A percentile compares a stretch with the other conserved stretches of the same genome.
These are phyloP conservation scores for Pyxicephalus adspersus DNA, from an alignment of 2,113 vertebrate species.

Conservation along the genomic window DNA sequence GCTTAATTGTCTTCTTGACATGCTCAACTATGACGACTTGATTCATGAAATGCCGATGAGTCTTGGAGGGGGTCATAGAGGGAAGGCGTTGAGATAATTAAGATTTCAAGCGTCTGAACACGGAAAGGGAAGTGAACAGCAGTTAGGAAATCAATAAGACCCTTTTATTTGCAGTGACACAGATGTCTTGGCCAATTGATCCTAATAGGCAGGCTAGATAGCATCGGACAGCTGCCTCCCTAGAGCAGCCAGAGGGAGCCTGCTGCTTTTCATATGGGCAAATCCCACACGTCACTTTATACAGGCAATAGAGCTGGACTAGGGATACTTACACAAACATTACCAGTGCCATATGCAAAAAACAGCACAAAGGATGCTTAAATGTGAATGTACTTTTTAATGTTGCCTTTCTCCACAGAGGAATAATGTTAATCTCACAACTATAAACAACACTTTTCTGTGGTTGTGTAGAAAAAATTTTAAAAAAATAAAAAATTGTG, in stretches of 20 bases:
- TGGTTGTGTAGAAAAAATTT: too few species aligned
- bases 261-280: slow-evolving; percentile 43
- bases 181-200: slow-evolving; percentile 99
- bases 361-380: not conserved
- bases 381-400: not conserved
- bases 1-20: slow-evolving; percentile 85
- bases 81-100: slow-evolving; percentile 93
- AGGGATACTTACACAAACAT: slow-evolving; percentile 54
- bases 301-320: slow-evolving; percentile 67
- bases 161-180: slow-evolving; percentile 98
- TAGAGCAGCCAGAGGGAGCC: slow-evolving; percentile 53
- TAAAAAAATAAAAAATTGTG: too few species aligned
- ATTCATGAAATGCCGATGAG: slow-evolving; percentile 82
- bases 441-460: too few species aligned
- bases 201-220: slow-evolving; percentile 94
- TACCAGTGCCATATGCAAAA: slow-evolving; percentile 2
- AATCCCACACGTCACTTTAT: slow-evolving; percentile 55
- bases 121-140: slow-evolving; percentile 93
- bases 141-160: slow-evolving; percentile 97
- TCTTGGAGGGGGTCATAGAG: slow-evolving; percentile 75
- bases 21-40: slow-evolving; percentile 75
- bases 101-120: slow-evolving; percentile 92
- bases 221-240: slow-evolving; percentile 81
- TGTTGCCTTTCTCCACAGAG: not conserved
- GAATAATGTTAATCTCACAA: not conserved